phyloP scores from a whole-genome alignment of 2,113 vertebrate genomes.

The Takifugu bimaculatus region DNA sequence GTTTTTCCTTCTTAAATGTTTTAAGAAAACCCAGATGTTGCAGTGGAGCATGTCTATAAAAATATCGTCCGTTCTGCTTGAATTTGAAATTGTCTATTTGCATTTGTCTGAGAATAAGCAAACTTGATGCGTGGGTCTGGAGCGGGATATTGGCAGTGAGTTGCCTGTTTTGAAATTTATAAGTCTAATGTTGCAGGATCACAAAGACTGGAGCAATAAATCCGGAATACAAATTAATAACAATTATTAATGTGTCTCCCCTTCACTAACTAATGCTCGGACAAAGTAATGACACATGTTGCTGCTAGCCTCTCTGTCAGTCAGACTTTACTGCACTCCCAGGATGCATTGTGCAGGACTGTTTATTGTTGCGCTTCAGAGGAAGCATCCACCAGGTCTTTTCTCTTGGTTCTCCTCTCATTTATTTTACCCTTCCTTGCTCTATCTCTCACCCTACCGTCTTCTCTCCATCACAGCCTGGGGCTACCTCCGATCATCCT shows the following conservation, averaged over 20 bases:
- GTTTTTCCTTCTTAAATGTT: slow-evolving; percentile 19
- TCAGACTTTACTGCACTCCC: slow-evolving; percentile 25
- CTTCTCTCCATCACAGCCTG: slow-evolving; percentile 59
- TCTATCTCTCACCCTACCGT: slow-evolving; percentile 39
- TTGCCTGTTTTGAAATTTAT: slow-evolving; percentile 10
- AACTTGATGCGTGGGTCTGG: slow-evolving; percentile 18
- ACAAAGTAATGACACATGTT: slow-evolving; percentile 54
- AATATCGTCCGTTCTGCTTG: slow-evolving; percentile 18
- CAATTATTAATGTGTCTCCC: slow-evolving; percentile 45
- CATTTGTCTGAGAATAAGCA: slow-evolving; percentile 23
- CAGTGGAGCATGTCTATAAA: slow-evolving; percentile 28
- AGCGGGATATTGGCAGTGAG: slow-evolving; percentile 21
- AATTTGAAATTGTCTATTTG: slow-evolving; percentile 10
- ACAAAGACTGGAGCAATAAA: slow-evolving; percentile 37
- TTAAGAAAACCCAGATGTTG: slow-evolving; percentile 40
- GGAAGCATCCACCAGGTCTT: slow-evolving; percentile 6
- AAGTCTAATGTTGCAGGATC: slow-evolving; percentile 31
- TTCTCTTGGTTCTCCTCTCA: slow-evolving; percentile 33
- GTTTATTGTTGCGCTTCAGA: slow-evolving; percentile 1
- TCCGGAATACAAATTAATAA: slow-evolving; percentile 51
- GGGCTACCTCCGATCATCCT: slow-evolving; percentile 68
- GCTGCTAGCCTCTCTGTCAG: slow-evolving; percentile 19
- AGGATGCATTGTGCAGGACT: slow-evolving; percentile 13
- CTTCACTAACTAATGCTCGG: slow-evolving; percentile 27
- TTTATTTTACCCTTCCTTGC: slow-evolving; percentile 16